Base-by-base conservation (phyloP, 2,797 vertebrate species). In the Sibirionetta formosa region DNA sequence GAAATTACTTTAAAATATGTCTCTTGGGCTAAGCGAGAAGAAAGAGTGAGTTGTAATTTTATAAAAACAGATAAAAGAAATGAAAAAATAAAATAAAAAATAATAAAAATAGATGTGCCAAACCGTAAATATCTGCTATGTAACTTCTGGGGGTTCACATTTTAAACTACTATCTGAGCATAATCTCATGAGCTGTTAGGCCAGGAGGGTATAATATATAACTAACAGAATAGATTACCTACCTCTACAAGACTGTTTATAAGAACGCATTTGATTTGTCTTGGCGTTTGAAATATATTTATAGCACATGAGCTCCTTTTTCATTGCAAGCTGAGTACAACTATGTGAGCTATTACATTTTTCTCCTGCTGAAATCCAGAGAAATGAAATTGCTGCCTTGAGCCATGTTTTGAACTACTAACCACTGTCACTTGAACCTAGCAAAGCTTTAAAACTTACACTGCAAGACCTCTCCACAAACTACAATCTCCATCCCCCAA, bases 341-440 rank as follows among this genome's bases (percentile, higher is more conserved):
- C n/a, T 75, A 11, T 51, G 48, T 94, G 86, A 93, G 83, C 82
- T 85, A 89, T 79, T 91, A 68, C 31, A 90, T 95, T 93, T 96
- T 96, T 94, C 82, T 92, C 57, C 69, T 71, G 23, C 33, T 84
- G 54, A 92, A 94, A 92, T 78, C 26, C 36, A 90, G 38, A 92
- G 68, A 88, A 93, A 93, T 86, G n/a, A 92, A 94, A 96, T 82
- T 90, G 78, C 77, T 94, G 90, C 83, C 79, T 95, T 90, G 40
- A 95, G 72, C 57, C 38, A 36, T 82, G 31, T 88, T 96, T 96
- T 94, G 76, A 92, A 84, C 79, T 85, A 58, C 85, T 70, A 96
- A 88, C 65, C 60, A 81, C 48, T 78, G 70, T 82, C 72, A 72
- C 54, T 87, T 77, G 73, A 93, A 96, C n/a, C 24, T 91, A 89